A percentile compares a stretch with the other conserved stretches of the same genome.
Conservation (phyloP, 2,113 vertebrate species). For the Malurus cyaneus region DNA sequence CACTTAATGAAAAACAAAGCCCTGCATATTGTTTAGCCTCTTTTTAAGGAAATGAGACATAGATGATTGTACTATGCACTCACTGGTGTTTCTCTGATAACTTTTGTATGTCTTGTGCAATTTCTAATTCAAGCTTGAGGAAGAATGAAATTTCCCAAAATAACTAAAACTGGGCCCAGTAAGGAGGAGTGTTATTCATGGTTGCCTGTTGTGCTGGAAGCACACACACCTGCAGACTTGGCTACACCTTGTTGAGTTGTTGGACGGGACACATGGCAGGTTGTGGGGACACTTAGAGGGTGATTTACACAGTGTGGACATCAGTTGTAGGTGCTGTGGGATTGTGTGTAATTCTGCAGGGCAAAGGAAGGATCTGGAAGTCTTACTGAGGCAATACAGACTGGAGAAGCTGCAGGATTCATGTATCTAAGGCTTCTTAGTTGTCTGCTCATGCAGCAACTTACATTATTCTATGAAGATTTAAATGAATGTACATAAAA, state of each 20-base stretch:
- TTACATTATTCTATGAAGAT: not conserved
- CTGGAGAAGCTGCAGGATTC: not conserved
- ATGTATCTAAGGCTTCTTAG: not conserved
- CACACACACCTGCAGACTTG: not conserved
- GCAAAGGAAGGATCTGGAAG: not conserved
- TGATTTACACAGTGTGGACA: fast-evolving
- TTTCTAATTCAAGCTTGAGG: not conserved
- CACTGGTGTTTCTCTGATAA: not conserved
- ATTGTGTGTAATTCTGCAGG: not conserved
- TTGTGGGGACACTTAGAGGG: not conserved
- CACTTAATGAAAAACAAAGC: not conserved
- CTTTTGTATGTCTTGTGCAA: not conserved
- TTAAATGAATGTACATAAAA: not conserved
- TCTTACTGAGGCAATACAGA: not conserved
- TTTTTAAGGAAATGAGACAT: not conserved
- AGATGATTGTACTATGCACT: not conserved
- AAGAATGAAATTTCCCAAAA: not conserved
- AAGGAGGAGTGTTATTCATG: not conserved
- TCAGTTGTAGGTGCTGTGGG: not conserved
- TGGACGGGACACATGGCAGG: not conserved
- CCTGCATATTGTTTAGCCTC: not conserved
- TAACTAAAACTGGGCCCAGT: no score
- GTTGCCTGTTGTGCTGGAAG: not conserved
- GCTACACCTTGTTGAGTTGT: not conserved
- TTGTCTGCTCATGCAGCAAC: not conserved